phyloP scores from a whole-genome alignment of 2,888 invertebrate genomes.

The Acholoe squamosa region DNA sequence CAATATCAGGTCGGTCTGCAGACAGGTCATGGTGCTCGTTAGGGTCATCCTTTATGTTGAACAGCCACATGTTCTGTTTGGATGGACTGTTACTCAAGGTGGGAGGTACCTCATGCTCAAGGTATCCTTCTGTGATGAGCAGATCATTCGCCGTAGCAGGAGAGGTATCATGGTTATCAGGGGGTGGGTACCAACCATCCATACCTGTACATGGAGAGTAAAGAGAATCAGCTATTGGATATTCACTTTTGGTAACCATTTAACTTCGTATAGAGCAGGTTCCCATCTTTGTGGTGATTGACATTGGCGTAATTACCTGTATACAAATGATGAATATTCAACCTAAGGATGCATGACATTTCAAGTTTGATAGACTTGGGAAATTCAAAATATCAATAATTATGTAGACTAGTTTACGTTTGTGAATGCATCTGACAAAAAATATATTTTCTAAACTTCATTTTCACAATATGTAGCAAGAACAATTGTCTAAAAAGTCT shows the following conservation, averaged over 20 bases:
- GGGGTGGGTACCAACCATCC: constrained; percentile 39
- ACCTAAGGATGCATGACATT: neutral
- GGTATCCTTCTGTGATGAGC: no score
- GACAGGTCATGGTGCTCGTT: constrained; percentile 77
- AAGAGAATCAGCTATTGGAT: neutral
- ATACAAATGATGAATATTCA: neutral
- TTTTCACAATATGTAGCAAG: no score
- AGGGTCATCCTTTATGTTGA: constrained; percentile 79
- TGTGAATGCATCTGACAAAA: no score
- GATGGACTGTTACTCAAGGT: neutral
- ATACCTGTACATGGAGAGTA: neutral
- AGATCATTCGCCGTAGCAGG: no score
- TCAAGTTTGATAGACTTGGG: neutral
- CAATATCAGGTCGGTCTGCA: constrained; percentile 71
- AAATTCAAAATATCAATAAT: neutral
- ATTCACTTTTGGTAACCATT: neutral
- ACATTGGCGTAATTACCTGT: neutral
- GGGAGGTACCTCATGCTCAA: neutral
- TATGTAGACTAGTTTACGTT: no score
- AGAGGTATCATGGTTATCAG: neutral
- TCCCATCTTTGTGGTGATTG: neutral
- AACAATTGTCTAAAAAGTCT: no score
- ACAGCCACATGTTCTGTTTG: constrained; percentile 80
- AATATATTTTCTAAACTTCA: no score
- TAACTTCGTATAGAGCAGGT: neutral